Base-by-base conservation (phyloP, 2,797 vertebrate species). In the Apogon hyalosoma region DNA sequence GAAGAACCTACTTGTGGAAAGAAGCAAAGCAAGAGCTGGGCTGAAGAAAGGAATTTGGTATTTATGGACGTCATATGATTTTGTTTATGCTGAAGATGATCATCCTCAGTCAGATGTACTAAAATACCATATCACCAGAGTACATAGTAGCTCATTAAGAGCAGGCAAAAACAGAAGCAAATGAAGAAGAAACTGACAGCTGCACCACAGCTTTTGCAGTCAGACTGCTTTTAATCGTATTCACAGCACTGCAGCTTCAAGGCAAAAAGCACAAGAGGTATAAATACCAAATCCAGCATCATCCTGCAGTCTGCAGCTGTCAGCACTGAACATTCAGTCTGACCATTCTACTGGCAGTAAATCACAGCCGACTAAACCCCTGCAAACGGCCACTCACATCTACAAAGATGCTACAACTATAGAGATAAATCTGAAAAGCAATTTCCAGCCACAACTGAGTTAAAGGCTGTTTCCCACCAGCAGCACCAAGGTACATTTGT, bases 221-320 rank as follows among this genome's bases (percentile, higher is more conserved):
- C 24, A 16, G 19, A 31, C 15, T 47, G 38, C 4, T 31, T 43
- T 43, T 33, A 50, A 38, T 36, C 18, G 16, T 14, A 5, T 11
- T 33, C 28, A 43, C 33, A 47, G 18, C 0, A 10, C 40, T 57
- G 69, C 60, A 45, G 18, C 14, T 13, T 11, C 46, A 14, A 46
- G 31, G 15, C 1, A n/a, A 33, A 36, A 39, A 19, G 6, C 11
- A 21, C 19, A 49, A 13, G 33, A 36, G 33, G 43, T 31, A 39
- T 28, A 11, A 18, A 46, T 11, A 24, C 6, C 61, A 54, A 38
- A 24, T 63, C 16, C 41, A 39, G 63, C 63, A 33, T 14, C 63
- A 31, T 51, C 3, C 41, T 6, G 14, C 18, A 33, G 16, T 40
- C 19, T 16, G 36, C 12, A 8, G 6, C 16, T 21, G 15, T 40